These are phyloP conservation scores for Campopleginae sp. DNA, from an alignment of 2,888 invertebrate species.

Conservation along the genomic window DNA sequence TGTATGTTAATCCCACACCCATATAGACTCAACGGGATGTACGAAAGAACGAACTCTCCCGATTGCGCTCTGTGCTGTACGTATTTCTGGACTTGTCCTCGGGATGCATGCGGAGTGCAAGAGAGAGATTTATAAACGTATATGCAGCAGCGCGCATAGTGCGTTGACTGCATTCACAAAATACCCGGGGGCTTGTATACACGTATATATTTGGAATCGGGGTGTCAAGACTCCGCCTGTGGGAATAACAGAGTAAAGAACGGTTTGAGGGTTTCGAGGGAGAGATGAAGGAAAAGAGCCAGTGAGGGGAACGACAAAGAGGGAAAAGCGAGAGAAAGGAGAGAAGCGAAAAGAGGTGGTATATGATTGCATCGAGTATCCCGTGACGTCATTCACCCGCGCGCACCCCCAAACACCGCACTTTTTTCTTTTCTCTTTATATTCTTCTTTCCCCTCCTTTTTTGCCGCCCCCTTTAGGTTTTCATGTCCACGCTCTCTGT, in stretches of 20 bases:
- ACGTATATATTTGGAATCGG: conserved; percentile 57
- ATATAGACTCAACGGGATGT: conserved; percentile 55
- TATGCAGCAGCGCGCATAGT: conserved; percentile 70
- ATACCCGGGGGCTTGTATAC: conserved; percentile 49
- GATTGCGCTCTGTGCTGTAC: conserved; percentile 59
- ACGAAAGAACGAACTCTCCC: conserved; percentile 52
- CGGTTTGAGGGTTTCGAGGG: conserved; percentile 71
- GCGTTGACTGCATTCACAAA: conserved; percentile 73
- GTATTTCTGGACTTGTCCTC: conserved; percentile 71
- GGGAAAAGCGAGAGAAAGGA: conserved; percentile 49
- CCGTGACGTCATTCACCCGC: conserved; percentile 68
- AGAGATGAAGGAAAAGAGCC: conserved; percentile 66
- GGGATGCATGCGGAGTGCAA: conserved; percentile 60
- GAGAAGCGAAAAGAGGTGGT: conserved; percentile 19
- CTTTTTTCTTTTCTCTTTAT: conserved; percentile 33
- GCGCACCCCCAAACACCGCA: conserved; percentile 64
- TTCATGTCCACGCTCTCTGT: conserved; percentile 28
- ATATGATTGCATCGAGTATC: conserved; percentile 66
- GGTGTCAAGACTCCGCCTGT: conserved; percentile 73
- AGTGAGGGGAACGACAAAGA: conserved; percentile 42
- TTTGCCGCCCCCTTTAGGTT: conserved; percentile 62
- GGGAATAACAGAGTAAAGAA: conserved; percentile 73
- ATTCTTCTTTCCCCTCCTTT: conserved; percentile 36
- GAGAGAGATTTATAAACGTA: conserved; percentile 15
- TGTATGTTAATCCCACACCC: conserved; percentile 10